These are phyloP conservation scores for Clepsis dumicolana DNA, from an alignment of 2,888 invertebrate species.

Conservation along the genomic window DNA sequence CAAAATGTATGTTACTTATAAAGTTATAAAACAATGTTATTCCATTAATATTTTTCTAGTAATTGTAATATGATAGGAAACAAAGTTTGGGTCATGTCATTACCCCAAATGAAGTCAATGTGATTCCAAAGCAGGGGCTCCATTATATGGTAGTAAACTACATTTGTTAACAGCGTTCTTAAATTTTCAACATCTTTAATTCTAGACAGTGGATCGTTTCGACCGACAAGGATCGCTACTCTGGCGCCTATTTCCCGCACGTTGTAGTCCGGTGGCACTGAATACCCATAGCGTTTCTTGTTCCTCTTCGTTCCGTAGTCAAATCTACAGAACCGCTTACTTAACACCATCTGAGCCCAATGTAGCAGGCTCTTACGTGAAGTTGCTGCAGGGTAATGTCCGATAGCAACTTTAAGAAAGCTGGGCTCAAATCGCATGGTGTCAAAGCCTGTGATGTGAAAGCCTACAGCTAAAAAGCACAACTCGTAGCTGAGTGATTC, in stretches of 20 bases:
- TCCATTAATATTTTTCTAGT: slow-evolving; percentile 44
- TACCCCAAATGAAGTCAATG: slow-evolving; percentile 57
- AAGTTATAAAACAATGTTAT: too few relatives aligned
- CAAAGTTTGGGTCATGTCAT: slow-evolving; percentile 55
- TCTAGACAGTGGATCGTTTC: slow-evolving; percentile 81
- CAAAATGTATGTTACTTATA: too few relatives aligned
- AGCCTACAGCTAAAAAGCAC: slow-evolving; percentile 17
- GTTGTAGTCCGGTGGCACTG: slow-evolving; percentile 58
- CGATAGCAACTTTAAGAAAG: slow-evolving; percentile 50
- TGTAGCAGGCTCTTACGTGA: slow-evolving; percentile 62
- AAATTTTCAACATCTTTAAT: slow-evolving; percentile 52
- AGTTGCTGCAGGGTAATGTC: slow-evolving; percentile 60
- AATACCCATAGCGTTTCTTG: slow-evolving; percentile 51
- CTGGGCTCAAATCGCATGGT: slow-evolving; percentile 52
- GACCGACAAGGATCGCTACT: slow-evolving; percentile 72
- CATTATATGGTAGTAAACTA: slow-evolving; percentile 53
- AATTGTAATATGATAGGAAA: slow-evolving; percentile 53
- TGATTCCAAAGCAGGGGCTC: slow-evolving; percentile 56
- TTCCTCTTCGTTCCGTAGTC: slow-evolving; percentile 60
- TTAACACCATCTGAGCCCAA: slow-evolving; percentile 53
- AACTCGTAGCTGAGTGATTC: slow-evolving; percentile 30
- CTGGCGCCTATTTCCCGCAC: slow-evolving; percentile 57
- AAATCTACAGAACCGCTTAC: slow-evolving; percentile 55
- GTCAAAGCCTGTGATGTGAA: slow-evolving; percentile 43
- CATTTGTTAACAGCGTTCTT: slow-evolving; percentile 53